Conservation (phyloP, 2,797 vertebrate genomes). For the Sebastes wilsoni region DNA sequence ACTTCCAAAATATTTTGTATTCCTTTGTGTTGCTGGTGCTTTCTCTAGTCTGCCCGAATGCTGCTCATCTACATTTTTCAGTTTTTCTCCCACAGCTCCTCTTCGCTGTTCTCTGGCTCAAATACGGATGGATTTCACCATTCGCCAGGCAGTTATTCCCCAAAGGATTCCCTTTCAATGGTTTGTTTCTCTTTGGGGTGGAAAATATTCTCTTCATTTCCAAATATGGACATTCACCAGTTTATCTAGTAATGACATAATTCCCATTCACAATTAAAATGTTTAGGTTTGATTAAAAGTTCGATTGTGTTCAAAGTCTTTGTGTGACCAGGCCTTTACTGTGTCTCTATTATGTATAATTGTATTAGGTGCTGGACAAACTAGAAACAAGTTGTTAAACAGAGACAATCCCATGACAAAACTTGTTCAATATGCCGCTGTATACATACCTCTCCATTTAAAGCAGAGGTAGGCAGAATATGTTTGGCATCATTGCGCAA, state of each 20-base stretch:
- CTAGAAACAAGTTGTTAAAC: background rate
- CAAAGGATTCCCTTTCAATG: background rate
- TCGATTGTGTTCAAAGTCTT: no score
- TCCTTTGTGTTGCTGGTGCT: background rate
- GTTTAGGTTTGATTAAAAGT: background rate
- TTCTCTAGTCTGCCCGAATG: background rate
- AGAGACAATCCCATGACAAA: background rate
- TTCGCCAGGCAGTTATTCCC: background rate
- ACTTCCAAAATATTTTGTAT: background rate
- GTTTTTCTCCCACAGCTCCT: background rate
- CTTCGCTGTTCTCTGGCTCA: background rate
- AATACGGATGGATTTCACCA: background rate
- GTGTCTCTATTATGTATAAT: background rate
- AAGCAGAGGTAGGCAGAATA: no score
- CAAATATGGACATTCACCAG: background rate
- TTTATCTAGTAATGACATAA: background rate
- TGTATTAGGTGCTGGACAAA: background rate
- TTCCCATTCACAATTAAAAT: background rate
- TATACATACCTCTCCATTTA: background rate
- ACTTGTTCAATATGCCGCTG: background rate
- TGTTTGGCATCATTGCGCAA: no score
- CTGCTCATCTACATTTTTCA: background rate
- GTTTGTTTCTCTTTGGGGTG: background rate
- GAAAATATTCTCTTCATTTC: background rate
- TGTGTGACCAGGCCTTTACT: background rate